Percentiles rank a stretch among this genome's conserved stretches.
These are phyloP conservation scores for Peromyscus leucopus DNA, from an alignment of 2,113 vertebrate species.

Conservation along the genomic window DNA sequence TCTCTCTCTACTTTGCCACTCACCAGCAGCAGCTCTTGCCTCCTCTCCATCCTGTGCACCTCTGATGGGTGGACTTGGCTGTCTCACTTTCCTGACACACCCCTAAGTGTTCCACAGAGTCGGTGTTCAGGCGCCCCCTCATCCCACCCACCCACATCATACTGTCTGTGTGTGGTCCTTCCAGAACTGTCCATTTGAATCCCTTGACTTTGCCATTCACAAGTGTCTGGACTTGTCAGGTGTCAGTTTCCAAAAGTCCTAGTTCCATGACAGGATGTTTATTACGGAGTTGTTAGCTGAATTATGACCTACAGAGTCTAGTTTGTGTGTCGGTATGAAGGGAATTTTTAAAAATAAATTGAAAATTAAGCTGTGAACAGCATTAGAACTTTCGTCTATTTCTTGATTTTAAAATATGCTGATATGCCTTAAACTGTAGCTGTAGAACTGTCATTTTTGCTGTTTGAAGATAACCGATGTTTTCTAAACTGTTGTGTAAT, in stretches of 20 bases:
- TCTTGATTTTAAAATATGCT: conserved; percentile 86
- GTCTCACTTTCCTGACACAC: conserved; percentile 46
- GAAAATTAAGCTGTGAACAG: conserved; percentile 91
- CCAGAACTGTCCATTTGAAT: not conserved
- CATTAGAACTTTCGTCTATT: conserved; percentile 86
- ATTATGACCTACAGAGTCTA: conserved; percentile 58
- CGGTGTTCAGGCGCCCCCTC: not conserved
- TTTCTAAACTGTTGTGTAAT: conserved; percentile 87
- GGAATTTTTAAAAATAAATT: conserved; percentile 77
- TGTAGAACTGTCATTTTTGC: conserved; percentile 86
- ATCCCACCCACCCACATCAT: not conserved
- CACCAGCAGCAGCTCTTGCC: conserved; percentile 63
- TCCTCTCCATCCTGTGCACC: not conserved
- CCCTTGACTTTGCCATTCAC: conserved; percentile 56
- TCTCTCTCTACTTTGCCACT: conserved; percentile 46
- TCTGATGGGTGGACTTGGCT: not conserved
- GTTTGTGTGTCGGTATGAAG: conserved; percentile 84
- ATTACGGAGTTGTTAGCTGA: conserved; percentile 32
- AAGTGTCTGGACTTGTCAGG: conserved; percentile 51
- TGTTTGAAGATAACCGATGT: conserved; percentile 86
- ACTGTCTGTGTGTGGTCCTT: conserved; percentile 72
- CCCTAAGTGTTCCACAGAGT: not conserved
- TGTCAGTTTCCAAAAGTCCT: conserved; percentile 60
- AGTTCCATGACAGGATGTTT: conserved; percentile 60
- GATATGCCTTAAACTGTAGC: conserved; percentile 89